These are phyloP conservation scores for Echiichthys vipera DNA, from an alignment of 2,797 vertebrate species.

Conservation along the genomic window DNA sequence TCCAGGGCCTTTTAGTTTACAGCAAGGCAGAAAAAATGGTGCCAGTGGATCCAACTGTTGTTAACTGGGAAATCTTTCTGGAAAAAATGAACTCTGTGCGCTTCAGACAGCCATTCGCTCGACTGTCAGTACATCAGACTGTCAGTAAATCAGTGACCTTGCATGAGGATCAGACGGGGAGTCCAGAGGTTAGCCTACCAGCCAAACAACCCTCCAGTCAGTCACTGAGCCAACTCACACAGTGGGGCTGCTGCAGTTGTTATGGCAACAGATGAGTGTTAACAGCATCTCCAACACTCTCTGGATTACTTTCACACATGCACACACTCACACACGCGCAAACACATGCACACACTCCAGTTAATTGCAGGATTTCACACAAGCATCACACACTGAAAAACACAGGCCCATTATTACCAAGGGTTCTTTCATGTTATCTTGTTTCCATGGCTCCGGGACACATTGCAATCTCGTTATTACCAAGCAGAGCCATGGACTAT, in stretches of 20 bases:
- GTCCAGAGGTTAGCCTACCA: conserved; percentile 31
- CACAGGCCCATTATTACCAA: conserved; percentile 45
- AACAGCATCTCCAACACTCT: conserved; percentile 58
- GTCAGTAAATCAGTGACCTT: conserved; percentile 12
- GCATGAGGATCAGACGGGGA: not conserved
- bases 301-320: conserved; percentile 39
- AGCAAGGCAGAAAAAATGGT: not conserved
- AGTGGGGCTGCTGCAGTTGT: conserved; percentile 69
- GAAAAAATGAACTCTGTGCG: not conserved
- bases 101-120: not conserved
- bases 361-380: conserved; percentile 58
- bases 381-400: conserved; percentile 27
- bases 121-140: not conserved
- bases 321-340: not conserved
- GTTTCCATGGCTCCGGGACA: conserved; percentile 66
- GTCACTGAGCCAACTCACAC: conserved; percentile 28
- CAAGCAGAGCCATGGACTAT: conserved; percentile 34
- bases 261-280: conserved; percentile 79
- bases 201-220: conserved; percentile 32
- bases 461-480: conserved; percentile 52
- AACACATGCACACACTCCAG: conserved; percentile 23
- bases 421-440: conserved; percentile 38
- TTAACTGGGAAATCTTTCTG: not conserved
- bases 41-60: not conserved
- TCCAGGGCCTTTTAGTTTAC: not conserved